phyloP scores from a whole-genome alignment of 2,797 vertebrate genomes.

The Syndactyla subalaris region DNA sequence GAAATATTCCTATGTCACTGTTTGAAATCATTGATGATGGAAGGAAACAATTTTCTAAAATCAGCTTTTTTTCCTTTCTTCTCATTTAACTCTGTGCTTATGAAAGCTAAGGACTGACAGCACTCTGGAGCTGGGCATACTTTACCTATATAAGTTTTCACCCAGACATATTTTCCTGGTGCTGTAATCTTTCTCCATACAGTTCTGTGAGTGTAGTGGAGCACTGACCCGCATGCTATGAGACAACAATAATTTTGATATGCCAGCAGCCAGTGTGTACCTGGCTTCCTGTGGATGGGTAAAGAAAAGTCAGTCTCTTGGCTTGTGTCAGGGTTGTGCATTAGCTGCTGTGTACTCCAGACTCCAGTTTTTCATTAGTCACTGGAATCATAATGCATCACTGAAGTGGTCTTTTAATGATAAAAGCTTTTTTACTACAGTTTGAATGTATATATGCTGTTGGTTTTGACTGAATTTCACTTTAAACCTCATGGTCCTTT shows the following conservation, averaged over 20 bases:
- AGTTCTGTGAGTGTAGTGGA: background rate
- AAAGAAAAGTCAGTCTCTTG: background rate
- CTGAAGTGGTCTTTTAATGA: background rate
- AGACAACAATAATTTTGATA: background rate
- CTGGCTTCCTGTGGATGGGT: background rate
- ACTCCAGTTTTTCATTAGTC: background rate
- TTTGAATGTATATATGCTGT: background rate
- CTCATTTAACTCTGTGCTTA: background rate
- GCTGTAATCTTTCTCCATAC: constrained; percentile 27
- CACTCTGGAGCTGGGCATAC: background rate
- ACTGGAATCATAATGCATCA: background rate
- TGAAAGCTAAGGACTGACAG: background rate
- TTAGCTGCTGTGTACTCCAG: background rate
- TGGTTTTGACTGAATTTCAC: background rate
- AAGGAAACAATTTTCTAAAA: background rate
- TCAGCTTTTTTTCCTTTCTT: background rate
- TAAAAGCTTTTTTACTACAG: background rate
- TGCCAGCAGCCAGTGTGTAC: background rate
- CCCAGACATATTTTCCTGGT: constrained; percentile 49
- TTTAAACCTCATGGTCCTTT: background rate
- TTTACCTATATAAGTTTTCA: constrained; percentile 53
- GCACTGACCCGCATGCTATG: background rate
- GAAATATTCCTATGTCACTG: background rate
- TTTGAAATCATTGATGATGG: background rate
- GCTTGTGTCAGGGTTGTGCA: background rate